phyloP scores from a whole-genome alignment of 1,140 invertebrate species.

The Drosophila nasuta region DNA sequence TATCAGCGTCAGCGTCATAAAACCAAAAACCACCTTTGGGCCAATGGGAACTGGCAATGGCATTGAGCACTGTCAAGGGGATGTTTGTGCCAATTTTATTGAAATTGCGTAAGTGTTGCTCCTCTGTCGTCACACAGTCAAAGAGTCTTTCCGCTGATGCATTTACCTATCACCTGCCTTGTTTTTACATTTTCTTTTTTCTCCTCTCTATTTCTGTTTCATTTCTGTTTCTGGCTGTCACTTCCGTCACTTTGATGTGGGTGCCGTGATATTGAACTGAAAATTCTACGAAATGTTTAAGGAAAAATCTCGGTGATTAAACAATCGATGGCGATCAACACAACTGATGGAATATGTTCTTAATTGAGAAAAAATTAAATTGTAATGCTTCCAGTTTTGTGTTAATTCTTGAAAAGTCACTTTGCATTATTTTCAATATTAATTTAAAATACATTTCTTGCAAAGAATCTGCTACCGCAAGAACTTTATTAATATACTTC shows the following conservation, averaged over 20 bases:
- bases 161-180: slow-evolving; percentile 26
- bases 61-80: slow-evolving; percentile 31
- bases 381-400: neutral
- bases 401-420: neutral
- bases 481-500: neutral
- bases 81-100: slow-evolving; percentile 67
- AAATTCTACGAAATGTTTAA: slow-evolving; percentile 48
- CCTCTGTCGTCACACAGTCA: neutral
- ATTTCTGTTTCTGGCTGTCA: slow-evolving; percentile 38
- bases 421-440: too few species aligned
- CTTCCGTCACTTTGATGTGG: slow-evolving; percentile 71
- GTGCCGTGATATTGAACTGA: slow-evolving; percentile 23
- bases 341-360: neutral
- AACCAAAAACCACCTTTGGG: slow-evolving; percentile 14
- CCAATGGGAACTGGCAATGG: slow-evolving; percentile 33
- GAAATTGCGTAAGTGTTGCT: slow-evolving; percentile 55
- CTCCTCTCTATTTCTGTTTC: neutral
- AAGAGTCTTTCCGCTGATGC: neutral
- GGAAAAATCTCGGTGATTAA: slow-evolving; percentile 42
- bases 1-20: slow-evolving; percentile 6
- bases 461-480: too few species aligned
- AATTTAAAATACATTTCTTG: too few species aligned
- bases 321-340: neutral
- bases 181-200: slow-evolving; percentile 1
- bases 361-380: neutral